Percentiles rank a stretch among this genome's conserved stretches.
These are phyloP conservation scores for Pao palembangensis DNA, from an alignment of 2,113 vertebrate species.

Conservation along the genomic window DNA sequence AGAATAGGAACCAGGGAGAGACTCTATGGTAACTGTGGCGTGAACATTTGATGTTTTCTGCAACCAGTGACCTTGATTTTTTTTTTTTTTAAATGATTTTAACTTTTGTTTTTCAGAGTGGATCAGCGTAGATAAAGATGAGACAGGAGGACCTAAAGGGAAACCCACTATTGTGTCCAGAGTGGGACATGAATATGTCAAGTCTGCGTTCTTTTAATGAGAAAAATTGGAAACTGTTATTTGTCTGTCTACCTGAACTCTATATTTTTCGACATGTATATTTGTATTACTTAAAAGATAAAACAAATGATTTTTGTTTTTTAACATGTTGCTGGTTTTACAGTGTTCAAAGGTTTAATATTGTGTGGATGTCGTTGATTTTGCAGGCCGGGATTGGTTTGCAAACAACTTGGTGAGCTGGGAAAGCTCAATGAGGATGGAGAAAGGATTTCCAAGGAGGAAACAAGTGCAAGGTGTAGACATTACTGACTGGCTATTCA, in stretches of 20 bases:
- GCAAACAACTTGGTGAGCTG: slow-evolving; percentile 75
- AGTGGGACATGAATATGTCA: slow-evolving; percentile 79
- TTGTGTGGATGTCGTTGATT: too few relatives aligned
- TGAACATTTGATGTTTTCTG: neutral
- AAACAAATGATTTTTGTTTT: too few relatives aligned
- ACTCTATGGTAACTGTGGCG: slow-evolving; percentile 81
- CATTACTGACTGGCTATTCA: neutral
- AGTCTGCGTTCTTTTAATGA: slow-evolving; percentile 58
- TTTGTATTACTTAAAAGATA: too few relatives aligned
- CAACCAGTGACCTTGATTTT: neutral
- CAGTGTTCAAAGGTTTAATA: too few relatives aligned
- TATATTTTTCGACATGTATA: neutral
- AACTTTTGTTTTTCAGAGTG: slow-evolving; percentile 78
- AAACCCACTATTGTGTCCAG: slow-evolving; percentile 73
- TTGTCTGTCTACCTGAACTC: neutral
- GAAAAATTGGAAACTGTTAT: neutral
- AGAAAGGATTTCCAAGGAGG: slow-evolving; percentile 81
- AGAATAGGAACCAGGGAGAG: slow-evolving; percentile 91
- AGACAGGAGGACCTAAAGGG: slow-evolving; percentile 82
- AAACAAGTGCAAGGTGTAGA: slow-evolving; percentile 73
- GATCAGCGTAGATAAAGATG: slow-evolving; percentile 95
- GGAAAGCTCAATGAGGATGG: slow-evolving; percentile 83
- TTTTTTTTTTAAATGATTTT: neutral
- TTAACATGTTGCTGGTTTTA: too few relatives aligned
- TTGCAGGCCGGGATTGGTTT: slow-evolving; percentile 72